Evolutionary conservation across 2,113 vertebrate genomes (phyloP).

Genomic region (Ancistrus triradiatus): DNA sequence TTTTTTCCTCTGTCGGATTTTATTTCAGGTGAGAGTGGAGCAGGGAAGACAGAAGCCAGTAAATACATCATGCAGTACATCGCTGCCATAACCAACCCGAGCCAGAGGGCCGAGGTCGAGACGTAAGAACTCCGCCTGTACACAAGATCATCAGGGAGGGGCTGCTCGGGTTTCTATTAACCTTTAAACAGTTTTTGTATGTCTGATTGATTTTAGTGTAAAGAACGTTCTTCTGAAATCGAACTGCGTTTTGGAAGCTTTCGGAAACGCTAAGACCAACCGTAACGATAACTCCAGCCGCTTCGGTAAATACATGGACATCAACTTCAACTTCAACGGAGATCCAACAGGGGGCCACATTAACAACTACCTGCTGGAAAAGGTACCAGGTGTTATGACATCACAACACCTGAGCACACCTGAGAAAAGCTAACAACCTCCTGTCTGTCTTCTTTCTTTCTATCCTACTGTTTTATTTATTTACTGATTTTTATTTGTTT

Average conservation of each 20-base stretch:
- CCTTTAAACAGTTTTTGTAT: no score
- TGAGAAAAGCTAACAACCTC: no score
- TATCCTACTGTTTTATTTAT: no score
- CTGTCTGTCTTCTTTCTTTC: no score
- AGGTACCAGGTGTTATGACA: constrained; percentile 70
- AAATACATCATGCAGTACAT: constrained; percentile 96
- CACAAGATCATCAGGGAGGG: no score
- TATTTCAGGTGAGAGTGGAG: constrained; percentile 83
- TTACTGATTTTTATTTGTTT: no score
- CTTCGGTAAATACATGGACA: constrained; percentile 97
- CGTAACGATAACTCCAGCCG: constrained; percentile 95
- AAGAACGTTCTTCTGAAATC: constrained; percentile 90
- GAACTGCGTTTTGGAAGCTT: constrained; percentile 90
- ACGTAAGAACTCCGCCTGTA: no score
- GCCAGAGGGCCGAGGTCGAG: constrained; percentile 82
- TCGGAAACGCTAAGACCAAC: constrained; percentile 91
- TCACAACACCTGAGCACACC: no score
- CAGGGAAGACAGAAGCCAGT: constrained; percentile 91
- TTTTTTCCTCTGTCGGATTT: not conserved
- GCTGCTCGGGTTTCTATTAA: no score
- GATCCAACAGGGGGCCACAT: constrained; percentile 90
- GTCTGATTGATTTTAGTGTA: constrained; percentile 80
- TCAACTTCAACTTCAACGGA: constrained; percentile 95
- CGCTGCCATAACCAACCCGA: constrained; percentile 87
- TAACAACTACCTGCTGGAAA: constrained; percentile 94